phyloP scores from a whole-genome alignment of 2,113 vertebrate species.

The Monopterus albus region DNA sequence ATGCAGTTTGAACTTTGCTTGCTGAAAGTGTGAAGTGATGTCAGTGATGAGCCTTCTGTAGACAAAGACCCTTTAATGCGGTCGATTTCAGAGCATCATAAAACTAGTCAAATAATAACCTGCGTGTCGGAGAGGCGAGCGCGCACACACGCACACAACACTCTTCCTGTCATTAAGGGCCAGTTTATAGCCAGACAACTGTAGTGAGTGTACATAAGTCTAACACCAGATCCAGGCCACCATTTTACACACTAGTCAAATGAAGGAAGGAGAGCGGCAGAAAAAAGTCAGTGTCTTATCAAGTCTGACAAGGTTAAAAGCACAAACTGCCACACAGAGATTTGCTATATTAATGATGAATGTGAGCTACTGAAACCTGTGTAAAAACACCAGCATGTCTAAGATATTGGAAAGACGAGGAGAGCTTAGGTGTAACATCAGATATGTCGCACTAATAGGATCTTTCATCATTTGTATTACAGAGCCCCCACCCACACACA shows the following conservation, averaged over 20 bases:
- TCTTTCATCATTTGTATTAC: slow-evolving; percentile 57
- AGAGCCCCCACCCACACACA: background rate
- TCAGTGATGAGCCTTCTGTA: slow-evolving; percentile 73
- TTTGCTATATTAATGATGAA: slow-evolving; percentile 39
- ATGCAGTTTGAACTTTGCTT: slow-evolving; percentile 78
- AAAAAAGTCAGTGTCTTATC: slow-evolving; percentile 54
- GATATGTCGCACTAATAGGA: slow-evolving; percentile 20
- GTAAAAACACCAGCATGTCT: background rate
- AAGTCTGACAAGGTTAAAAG: slow-evolving; percentile 67
- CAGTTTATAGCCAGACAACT: slow-evolving; percentile 80
- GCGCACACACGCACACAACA: slow-evolving; percentile 28
- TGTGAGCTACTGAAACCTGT: slow-evolving; percentile 13
- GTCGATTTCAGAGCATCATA: slow-evolving; percentile 73
- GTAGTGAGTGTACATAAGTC: slow-evolving; percentile 74
- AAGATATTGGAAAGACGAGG: background rate
- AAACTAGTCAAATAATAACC: slow-evolving; percentile 85
- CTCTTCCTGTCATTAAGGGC: slow-evolving; percentile 80
- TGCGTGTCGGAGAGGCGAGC: slow-evolving; percentile 53
- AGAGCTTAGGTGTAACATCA: slow-evolving; percentile 40
- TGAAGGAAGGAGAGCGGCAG: slow-evolving; percentile 47
- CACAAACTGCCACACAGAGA: slow-evolving; percentile 26
- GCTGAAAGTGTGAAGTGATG: slow-evolving; percentile 81
- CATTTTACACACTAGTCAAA: slow-evolving; percentile 65
- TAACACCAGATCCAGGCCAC: slow-evolving; percentile 57
- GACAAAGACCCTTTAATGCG: slow-evolving; percentile 77